phyloP scores from a whole-genome alignment of 2,888 invertebrate species.

The Zelleria hepariella region DNA sequence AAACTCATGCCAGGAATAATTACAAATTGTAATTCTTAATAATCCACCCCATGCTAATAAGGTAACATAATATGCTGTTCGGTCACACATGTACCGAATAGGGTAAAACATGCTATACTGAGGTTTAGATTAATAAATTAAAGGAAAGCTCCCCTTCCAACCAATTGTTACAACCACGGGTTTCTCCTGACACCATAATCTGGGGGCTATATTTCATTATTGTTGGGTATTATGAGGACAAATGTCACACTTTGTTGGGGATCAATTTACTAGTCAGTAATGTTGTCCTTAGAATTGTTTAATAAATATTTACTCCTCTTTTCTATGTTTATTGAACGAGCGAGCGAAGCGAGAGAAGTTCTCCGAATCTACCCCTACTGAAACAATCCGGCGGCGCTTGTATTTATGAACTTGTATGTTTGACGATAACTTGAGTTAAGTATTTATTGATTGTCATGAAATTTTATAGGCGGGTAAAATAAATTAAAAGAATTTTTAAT shows the following conservation, averaged over 20 bases:
- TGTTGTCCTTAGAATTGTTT: too few species aligned
- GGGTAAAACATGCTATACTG: background rate
- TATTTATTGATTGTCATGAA: too few species aligned
- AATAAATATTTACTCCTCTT: too few species aligned
- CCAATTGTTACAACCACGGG: background rate
- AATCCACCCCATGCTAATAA: background rate
- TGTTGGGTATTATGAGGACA: background rate
- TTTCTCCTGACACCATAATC: background rate
- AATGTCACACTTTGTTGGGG: background rate
- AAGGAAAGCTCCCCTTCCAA: background rate
- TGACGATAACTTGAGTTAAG: too few species aligned
- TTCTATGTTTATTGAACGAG: too few species aligned
- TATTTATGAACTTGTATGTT: too few species aligned
- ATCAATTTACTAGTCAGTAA: background rate
- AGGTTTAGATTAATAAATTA: background rate
- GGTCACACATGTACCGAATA: background rate
- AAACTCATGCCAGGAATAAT: background rate
- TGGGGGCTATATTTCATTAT: background rate
- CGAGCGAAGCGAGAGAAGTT: too few species aligned
- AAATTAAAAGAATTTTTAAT: too few species aligned
- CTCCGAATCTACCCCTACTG: too few species aligned
- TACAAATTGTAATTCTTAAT: background rate
- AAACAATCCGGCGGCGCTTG: too few species aligned
- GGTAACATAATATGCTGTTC: background rate
- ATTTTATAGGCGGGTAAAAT: too few species aligned